Evolutionary conservation across 2,888 invertebrate species (phyloP).

Genomic region (Sinodicranocentrus sp.): DNA sequence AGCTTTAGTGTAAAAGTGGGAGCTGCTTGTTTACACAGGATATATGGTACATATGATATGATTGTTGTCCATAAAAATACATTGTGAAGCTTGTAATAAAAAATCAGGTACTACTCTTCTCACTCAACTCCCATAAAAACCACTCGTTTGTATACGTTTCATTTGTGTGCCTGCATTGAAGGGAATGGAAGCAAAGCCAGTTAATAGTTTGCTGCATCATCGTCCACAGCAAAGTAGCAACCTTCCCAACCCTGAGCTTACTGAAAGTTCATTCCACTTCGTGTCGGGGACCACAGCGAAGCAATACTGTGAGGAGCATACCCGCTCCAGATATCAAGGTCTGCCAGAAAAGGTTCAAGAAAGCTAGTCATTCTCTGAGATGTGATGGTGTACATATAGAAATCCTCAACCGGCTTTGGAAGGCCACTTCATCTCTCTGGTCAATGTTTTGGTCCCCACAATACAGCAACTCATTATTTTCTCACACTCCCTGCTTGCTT

Average conservation of each 20-base stretch:
- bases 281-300: slow-evolving; percentile 38
- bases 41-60: too few species aligned
- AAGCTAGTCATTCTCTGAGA: slow-evolving; percentile 9
- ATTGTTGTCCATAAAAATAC: too few species aligned
- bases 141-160: too few species aligned
- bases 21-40: too few species aligned
- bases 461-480: not conserved
- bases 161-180: too few species aligned
- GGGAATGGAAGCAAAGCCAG: too few species aligned
- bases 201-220: too few species aligned
- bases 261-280: slow-evolving; percentile 60
- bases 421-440: slow-evolving; percentile 53
- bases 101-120: too few species aligned
- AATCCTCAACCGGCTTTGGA: slow-evolving; percentile 51
- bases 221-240: too few species aligned
- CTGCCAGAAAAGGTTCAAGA: slow-evolving; percentile 46
- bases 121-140: too few species aligned
- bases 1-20: too few species aligned
- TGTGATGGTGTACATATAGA: slow-evolving; percentile 14
- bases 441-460: slow-evolving; percentile 23
- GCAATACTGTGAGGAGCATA: slow-evolving; percentile 41
- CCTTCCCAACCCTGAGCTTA: slow-evolving; percentile 63
- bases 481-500: not conserved
- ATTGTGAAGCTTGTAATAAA: too few species aligned
- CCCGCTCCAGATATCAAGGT: slow-evolving; percentile 52